Evolutionary conservation across 2,797 vertebrate genomes (phyloP).

Genomic region (Sciaenops ocellatus): DNA sequence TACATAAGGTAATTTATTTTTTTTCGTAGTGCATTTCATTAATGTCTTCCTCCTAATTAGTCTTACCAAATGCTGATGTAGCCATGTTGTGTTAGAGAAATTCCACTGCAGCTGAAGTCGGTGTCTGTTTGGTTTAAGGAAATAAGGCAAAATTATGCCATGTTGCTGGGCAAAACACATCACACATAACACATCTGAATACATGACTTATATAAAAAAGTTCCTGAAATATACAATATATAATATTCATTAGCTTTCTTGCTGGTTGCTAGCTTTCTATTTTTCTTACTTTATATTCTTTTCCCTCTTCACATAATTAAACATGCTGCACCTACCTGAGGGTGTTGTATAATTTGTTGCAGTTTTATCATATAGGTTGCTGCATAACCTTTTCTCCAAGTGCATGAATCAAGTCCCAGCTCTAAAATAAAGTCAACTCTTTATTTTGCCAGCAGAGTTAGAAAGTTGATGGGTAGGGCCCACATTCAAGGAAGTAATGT

Average conservation of each 20-base stretch:
- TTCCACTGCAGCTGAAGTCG: not conserved
- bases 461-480: not conserved
- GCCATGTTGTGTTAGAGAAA: slow-evolving; percentile 3
- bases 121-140: slow-evolving; percentile 5
- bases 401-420: not conserved
- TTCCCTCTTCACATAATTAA: not conserved
- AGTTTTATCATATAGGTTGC: not conserved
- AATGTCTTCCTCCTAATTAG: not conserved
- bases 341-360: not conserved
- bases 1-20: not conserved
- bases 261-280: not conserved
- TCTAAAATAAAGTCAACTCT: too few species aligned
- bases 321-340: not conserved
- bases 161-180: too few species aligned
- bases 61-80: slow-evolving; percentile 6
- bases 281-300: not conserved
- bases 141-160: not conserved
- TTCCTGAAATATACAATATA: not conserved
- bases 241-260: too few species aligned
- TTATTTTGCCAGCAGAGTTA: not conserved
- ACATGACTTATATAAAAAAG: not conserved
- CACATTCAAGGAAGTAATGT: accelerated
- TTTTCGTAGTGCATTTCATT: not conserved
- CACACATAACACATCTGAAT: not conserved
- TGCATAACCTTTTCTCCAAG: not conserved